Evolutionary conservation across 2,113 vertebrate species (phyloP).

Genomic region (Bubo scandiacus): DNA sequence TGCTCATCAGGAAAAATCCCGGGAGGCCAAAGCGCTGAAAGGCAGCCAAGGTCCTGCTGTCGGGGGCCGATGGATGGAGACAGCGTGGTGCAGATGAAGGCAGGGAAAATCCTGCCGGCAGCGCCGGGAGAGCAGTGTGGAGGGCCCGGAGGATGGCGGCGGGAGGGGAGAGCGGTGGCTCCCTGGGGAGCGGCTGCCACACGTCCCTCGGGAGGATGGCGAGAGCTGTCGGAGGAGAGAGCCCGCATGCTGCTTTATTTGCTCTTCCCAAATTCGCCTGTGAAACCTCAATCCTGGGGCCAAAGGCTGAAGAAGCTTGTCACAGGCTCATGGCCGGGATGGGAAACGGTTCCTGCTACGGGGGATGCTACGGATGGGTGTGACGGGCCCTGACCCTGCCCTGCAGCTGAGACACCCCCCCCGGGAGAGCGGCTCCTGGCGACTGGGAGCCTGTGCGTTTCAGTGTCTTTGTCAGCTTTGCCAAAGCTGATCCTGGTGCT

Average conservation of each 20-base stretch:
- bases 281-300: neutral
- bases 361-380: neutral
- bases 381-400: neutral
- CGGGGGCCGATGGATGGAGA: neutral
- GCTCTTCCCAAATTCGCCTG: neutral
- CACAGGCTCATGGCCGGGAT: neutral
- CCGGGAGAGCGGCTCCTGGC: fast-evolving
- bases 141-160: neutral
- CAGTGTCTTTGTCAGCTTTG: neutral
- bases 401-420: neutral
- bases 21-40: neutral
- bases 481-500: fast-evolving
- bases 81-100: neutral
- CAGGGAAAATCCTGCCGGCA: neutral
- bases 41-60: neutral
- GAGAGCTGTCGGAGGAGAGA: neutral
- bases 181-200: fast-evolving
- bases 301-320: neutral
- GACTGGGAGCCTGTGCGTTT: fast-evolving
- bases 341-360: neutral
- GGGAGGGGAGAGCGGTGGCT: neutral
- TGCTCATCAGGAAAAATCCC: neutral
- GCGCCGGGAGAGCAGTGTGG: neutral
- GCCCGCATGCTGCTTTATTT: neutral
- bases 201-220: neutral